Base-by-base conservation (phyloP, 92 coral and sea anemone genomes). In the Diadumene lineata region DNA sequence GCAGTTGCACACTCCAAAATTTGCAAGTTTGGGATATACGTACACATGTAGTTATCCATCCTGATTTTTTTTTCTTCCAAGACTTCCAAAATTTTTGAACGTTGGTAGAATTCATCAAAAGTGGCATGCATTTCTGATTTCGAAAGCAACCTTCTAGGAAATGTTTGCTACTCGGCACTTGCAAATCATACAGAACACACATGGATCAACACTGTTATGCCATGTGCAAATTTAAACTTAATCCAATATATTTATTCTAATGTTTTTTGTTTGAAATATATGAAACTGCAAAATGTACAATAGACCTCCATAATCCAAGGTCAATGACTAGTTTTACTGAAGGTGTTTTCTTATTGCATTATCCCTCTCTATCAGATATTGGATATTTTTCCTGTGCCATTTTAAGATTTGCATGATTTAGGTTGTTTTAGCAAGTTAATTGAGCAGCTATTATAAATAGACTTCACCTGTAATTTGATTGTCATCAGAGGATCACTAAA, bases 41-140 rank as follows among this genome's bases (percentile, higher is more conserved):
- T n/a, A n/a, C 24, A 15, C 18, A 16, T 16, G 18, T 21, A 53
- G n/a, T 53, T 13, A 23, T 4, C n/a, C 26, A 16, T 18, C 26
- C 2, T 23, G 8, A 48, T 68, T 60, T 22, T 31, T 70, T 50
- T 70, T 43, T 48, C n/a, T 72, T 31, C 34, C 24, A 70, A 70
- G 63, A 51, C 75, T 70, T 70, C 26, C 15, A 22, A 55, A 27
- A 72, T 56, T 72, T 65, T 72, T 72, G 77, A 56, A 66, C 56
- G 77, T 72, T 72, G 77, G 56, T 72, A 28, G 34, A 72, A 57
- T 72, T 38, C 77, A 72, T 29, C 50, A 33, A 50, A 72, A 33
- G 63, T 72, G 63, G 62, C 31, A 66, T 72, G 23, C n/a, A n/a
- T n/a, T n/a, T 61, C 66, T 72, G 65, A 56, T 61, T 61, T 70